Evolutionary conservation across 1,140 invertebrate genomes (phyloP), one percentile per base, ranked within the genome.

Genomic region (Aphis gossypii): DNA sequence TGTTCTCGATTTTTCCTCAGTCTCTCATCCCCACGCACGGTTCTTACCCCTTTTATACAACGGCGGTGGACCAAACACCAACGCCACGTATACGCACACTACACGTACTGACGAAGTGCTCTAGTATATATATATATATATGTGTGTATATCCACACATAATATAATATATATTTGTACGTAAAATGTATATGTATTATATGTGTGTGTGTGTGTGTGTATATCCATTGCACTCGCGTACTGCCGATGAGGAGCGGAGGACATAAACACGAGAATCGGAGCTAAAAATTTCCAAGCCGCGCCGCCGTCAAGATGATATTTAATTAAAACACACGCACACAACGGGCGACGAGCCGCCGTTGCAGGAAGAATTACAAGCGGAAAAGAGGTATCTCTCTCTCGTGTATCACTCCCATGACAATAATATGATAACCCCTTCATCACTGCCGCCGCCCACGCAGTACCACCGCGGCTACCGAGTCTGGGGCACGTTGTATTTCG

Each of bases 341-440:
- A 35, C 86, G 30, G 86, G 18, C 60, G 60, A 88, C 46, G 44
- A 44, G 84, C 7, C 18, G n/a, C 60, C 30, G 20, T n/a, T n/a
- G 11, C 44, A 46, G 44, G 84, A 87, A 88, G 46, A 48, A 88
- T n/a, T 48, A 48, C 46, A n/a, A 46, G 44, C 30, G 46, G 44
- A 88, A 88, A 88, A 44, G 86, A 88, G 86, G 25, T 87, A n/a
- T 87, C 30, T 88, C 83, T 41, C 56, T 76, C 56, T 76, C 91
- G 91, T 83, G 91, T 92, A 92, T 92, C 91, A 92, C 91, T 92
- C 91, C 91, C 91, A 92, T 92, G 91, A 92, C 91, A 92, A 92
- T 92, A 92, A 92, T 92, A 92, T 92, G 68, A 92, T 92, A 92
- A 92, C 60, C 91, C 46, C 46, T 35, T 8, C 46, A 18, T 25